These are phyloP conservation scores for Dendrolimus pini DNA, from an alignment of 2,888 invertebrate genomes.

Conservation along the genomic window DNA sequence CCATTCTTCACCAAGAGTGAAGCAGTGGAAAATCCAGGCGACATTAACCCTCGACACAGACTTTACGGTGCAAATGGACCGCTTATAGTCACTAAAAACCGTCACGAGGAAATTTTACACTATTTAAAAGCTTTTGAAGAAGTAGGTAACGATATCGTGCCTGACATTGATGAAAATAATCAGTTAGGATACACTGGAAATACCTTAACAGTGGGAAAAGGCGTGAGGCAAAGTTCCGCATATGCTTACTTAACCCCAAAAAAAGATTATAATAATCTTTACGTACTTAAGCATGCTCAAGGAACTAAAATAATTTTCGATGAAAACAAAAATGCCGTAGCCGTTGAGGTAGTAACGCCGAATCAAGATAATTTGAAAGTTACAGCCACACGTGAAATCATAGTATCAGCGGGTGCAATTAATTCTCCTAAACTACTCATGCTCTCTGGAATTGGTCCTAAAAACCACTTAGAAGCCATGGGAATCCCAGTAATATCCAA, in stretches of 20 bases:
- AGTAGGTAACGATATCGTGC: conserved; percentile 36
- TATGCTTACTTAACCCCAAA: conserved; percentile 79
- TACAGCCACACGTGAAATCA: conserved; percentile 38
- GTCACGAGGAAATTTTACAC: conserved; percentile 5
- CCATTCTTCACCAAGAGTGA: conserved; percentile 31
- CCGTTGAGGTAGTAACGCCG: conserved; percentile 37
- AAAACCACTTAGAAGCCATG: conserved; percentile 25
- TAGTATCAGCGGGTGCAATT: conserved; percentile 47
- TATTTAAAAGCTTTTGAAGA: conserved; percentile 38
- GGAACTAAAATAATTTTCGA: conserved; percentile 62
- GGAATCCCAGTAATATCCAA: conserved; percentile 36
- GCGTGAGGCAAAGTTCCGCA: conserved; percentile 82
- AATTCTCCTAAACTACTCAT: conserved; percentile 51
- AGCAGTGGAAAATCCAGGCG: conserved; percentile 10
- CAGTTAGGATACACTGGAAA: conserved; percentile 18
- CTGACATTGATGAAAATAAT: conserved; percentile 28
- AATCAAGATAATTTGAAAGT: conserved; percentile 20
- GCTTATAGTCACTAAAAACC: conserved; percentile 15
- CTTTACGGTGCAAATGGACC: conserved; percentile 18
- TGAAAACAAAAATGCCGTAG: conserved; percentile 34
- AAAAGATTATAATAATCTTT: conserved; percentile 24
- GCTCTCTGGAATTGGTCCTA: conserved; percentile 55
- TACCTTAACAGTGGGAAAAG: conserved; percentile 73
- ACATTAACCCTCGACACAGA: conserved; percentile 14
- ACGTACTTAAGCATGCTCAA: conserved; percentile 44